These are phyloP conservation scores for Porites cylindrica DNA, from an alignment of 92 coral and sea anemone genomes.

Conservation along the genomic window DNA sequence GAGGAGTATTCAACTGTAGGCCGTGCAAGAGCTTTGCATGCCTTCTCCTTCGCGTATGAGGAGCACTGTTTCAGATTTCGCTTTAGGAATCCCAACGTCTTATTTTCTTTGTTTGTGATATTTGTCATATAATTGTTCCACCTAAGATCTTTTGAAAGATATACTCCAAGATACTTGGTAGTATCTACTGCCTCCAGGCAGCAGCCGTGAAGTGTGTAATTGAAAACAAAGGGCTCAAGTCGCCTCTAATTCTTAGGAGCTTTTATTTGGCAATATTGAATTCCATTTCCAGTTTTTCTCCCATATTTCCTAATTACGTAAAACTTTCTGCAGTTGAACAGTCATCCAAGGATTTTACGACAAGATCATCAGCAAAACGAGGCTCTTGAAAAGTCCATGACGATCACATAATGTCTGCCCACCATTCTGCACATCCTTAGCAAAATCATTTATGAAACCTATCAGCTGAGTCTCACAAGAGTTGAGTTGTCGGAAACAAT, in stretches of 20 bases:
- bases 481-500: conserved; percentile 6
- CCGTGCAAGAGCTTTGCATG: not conserved
- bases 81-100: conserved; percentile 25
- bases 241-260: conserved; percentile 14
- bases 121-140: conserved; percentile 36
- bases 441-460: conserved; percentile 4
- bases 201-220: too few relatives aligned
- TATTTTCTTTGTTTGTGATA: conserved; percentile 38
- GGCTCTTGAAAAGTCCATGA: conserved; percentile 37
- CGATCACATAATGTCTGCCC: conserved; percentile 40
- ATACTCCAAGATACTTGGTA: conserved; percentile 52
- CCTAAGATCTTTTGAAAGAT: conserved; percentile 48
- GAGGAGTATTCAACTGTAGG: conserved; percentile 30
- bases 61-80: not conserved
- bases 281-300: conserved; percentile 21
- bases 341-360: conserved; percentile 36
- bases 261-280: conserved; percentile 36
- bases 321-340: conserved; percentile 40
- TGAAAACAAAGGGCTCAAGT: conserved; percentile 2
- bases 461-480: conserved; percentile 48
- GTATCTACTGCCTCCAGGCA: too few relatives aligned
- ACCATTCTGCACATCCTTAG: conserved; percentile 18
- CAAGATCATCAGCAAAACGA: conserved; percentile 37
- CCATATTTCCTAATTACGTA: conserved; percentile 18
- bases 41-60: too few relatives aligned